These are phyloP conservation scores for Myotis findleyi DNA, from an alignment of 2,797 vertebrate genomes.

Conservation along the genomic window DNA sequence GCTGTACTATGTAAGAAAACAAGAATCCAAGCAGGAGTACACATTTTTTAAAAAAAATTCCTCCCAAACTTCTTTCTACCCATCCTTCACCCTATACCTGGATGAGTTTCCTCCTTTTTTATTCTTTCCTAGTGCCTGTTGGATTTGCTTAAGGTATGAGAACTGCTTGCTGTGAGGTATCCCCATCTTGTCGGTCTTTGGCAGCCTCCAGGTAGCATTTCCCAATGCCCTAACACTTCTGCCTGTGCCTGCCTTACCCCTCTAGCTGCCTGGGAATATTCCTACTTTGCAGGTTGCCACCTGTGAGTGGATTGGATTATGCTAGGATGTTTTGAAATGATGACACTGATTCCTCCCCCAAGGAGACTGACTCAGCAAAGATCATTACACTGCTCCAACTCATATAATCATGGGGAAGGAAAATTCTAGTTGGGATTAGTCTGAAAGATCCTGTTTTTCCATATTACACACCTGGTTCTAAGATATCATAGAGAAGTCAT, in stretches of 20 bases:
- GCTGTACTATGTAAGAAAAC: background rate
- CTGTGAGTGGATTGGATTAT: conserved; percentile 47
- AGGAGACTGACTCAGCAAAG: conserved; percentile 67
- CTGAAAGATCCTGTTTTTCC: conserved; percentile 35
- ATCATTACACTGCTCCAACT: conserved; percentile 27
- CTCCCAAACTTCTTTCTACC: background rate
- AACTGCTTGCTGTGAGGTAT: background rate
- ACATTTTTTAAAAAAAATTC: conserved; percentile 14
- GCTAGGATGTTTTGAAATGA: conserved; percentile 66
- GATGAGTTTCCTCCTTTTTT: background rate
- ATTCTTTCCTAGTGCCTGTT: background rate
- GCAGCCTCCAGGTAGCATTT: conserved; percentile 20
- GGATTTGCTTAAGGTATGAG: background rate
- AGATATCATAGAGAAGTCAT: conserved; percentile 19
- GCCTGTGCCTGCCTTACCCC: conserved; percentile 29
- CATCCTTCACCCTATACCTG: background rate
- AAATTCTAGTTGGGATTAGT: conserved; percentile 36
- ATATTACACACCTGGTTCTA: background rate
- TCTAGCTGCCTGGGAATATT: conserved; percentile 48
- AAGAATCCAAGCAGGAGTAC: conserved; percentile 6
- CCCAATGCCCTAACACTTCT: background rate
- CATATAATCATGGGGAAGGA: conserved; percentile 68
- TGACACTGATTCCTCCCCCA: conserved; percentile 49
- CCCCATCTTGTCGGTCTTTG: background rate
- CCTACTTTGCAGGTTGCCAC: conserved; percentile 61